Conservation (phyloP, 2,113 vertebrate species). For the Rhabdornis inornatus region DNA sequence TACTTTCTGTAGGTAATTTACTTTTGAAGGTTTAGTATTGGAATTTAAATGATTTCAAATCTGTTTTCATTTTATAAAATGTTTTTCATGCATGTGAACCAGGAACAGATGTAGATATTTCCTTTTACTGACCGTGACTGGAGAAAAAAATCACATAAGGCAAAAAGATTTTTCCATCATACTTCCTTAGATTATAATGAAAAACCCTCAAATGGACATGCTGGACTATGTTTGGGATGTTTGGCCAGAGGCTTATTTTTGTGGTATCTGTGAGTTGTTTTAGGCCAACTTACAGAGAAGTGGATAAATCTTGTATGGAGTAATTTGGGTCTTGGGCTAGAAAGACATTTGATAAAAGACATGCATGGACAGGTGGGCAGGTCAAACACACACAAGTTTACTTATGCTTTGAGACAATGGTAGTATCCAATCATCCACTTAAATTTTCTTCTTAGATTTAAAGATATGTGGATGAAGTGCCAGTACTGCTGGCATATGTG, state of each 20-base stretch:
- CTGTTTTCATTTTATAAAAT: slow-evolving; percentile 41
- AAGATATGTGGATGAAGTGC: neutral
- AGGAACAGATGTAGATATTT: slow-evolving; percentile 31
- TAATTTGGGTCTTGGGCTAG: neutral
- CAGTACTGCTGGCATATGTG: neutral
- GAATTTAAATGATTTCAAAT: slow-evolving; percentile 42
- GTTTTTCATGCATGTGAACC: slow-evolving; percentile 22
- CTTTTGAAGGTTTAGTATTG: slow-evolving; percentile 44
- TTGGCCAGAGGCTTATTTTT: neutral
- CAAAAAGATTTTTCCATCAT: neutral
- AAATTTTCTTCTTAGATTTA: neutral
- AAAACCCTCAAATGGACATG: neutral
- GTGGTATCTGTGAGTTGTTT: neutral
- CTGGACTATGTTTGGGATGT: neutral
- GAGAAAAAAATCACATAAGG: neutral
- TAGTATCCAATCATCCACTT: neutral
- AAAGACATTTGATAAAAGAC: neutral
- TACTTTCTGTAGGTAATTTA: slow-evolving; percentile 62
- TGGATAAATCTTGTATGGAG: neutral
- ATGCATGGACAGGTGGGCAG: neutral
- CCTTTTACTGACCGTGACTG: slow-evolving; percentile 9
- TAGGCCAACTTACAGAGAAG: neutral
- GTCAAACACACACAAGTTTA: neutral
- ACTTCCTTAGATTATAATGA: neutral
- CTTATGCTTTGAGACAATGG: neutral